Evolutionary conservation across 2,113 vertebrate genomes (phyloP).

Genomic region (human (Homo sapiens)): DNA sequence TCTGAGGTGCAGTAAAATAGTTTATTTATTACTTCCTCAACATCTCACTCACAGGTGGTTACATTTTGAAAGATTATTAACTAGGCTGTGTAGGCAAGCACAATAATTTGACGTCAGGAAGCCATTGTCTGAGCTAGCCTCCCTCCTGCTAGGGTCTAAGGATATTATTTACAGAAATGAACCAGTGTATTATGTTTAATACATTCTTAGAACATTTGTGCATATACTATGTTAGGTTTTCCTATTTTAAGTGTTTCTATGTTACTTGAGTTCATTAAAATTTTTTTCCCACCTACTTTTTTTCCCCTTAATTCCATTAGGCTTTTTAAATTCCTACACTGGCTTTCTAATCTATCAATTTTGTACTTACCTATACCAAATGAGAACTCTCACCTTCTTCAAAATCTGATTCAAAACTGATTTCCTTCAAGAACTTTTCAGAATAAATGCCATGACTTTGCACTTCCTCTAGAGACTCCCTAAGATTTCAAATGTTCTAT

Average conservation of each 20-base stretch:
- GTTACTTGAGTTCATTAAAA: conserved; percentile 25
- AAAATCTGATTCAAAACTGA: conserved; percentile 30
- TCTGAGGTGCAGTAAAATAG: conserved; percentile 69
- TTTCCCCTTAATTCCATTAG: conserved; percentile 36
- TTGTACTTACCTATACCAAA: not conserved
- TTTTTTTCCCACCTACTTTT: not conserved
- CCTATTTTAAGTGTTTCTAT: conserved; percentile 31
- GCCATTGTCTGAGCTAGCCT: conserved; percentile 67
- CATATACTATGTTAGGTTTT: not conserved
- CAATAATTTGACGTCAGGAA: conserved; percentile 77
- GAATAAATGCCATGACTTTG: not conserved
- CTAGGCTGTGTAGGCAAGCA: conserved; percentile 76
- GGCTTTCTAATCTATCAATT: not conserved
- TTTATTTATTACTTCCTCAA: conserved; percentile 75
- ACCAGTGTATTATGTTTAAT: conserved; percentile 51
- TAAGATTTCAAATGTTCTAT: conserved; percentile 34
- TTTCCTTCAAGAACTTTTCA: conserved; percentile 22
- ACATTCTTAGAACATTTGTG: conserved; percentile 43
- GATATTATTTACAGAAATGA: conserved; percentile 67
- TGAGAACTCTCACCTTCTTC: not conserved
- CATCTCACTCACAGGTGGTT: conserved; percentile 69
- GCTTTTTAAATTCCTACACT: not conserved
- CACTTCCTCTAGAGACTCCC: not conserved
- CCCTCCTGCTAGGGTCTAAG: conserved; percentile 61
- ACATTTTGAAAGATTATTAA: conserved; percentile 78